phyloP scores from a whole-genome alignment of 2,888 invertebrate species.

The Flexamia atlantica region DNA sequence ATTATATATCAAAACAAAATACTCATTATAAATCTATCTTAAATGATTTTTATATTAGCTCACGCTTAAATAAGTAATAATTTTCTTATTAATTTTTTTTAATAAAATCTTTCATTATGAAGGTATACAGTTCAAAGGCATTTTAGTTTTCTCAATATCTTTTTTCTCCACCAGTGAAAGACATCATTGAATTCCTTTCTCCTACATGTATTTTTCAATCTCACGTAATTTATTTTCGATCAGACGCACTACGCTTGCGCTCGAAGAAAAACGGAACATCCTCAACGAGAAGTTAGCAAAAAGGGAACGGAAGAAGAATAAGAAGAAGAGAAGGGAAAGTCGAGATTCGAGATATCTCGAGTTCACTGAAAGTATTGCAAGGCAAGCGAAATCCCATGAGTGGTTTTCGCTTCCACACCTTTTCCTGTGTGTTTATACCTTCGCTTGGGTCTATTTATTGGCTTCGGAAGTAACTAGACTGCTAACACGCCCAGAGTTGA shows the following conservation, averaged over 20 bases:
- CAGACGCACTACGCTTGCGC: slow-evolving; percentile 80
- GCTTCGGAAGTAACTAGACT: slow-evolving; percentile 4
- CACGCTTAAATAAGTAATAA: no score
- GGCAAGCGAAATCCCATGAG: neutral
- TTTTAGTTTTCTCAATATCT: no score
- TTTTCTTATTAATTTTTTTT: no score
- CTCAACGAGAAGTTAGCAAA: slow-evolving; percentile 86
- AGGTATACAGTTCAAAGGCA: no score
- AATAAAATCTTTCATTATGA: no score
- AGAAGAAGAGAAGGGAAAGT: slow-evolving; percentile 80
- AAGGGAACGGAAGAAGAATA: slow-evolving; percentile 85
- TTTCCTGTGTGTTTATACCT: slow-evolving; percentile 4
- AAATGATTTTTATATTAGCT: no score
- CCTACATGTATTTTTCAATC: no score
- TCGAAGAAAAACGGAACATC: slow-evolving; percentile 83
- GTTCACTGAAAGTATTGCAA: neutral
- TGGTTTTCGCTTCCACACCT: neutral
- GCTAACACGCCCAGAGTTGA: neutral
- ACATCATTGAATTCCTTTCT: no score
- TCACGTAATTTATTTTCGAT: slow-evolving; percentile 33
- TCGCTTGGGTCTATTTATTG: slow-evolving; percentile 17
- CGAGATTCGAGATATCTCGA: slow-evolving; percentile 14
- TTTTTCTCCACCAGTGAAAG: no score
- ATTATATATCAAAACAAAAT: no score
- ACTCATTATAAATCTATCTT: no score